Evolutionary conservation across 2,797 vertebrate species (phyloP).

Genomic region (Phaenicophaeus curvirostris): DNA sequence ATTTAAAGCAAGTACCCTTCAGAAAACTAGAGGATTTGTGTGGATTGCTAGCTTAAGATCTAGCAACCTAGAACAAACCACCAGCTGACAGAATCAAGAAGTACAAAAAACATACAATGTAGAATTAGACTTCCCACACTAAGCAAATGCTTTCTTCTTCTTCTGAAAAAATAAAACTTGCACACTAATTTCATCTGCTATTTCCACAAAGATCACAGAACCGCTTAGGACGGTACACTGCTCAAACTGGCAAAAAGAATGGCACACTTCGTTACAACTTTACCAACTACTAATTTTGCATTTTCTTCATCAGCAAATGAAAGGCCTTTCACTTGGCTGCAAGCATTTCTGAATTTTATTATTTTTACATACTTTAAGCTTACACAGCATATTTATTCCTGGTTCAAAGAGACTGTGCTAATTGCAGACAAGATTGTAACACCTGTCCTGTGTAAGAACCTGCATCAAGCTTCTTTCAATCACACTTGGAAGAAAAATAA

Average conservation of each 20-base stretch:
- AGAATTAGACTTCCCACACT: neutral
- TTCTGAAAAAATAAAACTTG: neutral
- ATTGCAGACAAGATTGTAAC: conserved; percentile 32
- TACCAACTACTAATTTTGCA: neutral
- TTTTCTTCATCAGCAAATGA: conserved; percentile 41
- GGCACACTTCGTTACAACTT: neutral
- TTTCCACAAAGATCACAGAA: neutral
- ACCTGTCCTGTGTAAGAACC: neutral
- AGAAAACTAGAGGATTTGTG: neutral
- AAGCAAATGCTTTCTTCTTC: neutral
- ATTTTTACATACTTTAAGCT: conserved; percentile 43
- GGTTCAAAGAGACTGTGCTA: conserved; percentile 43
- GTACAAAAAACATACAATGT: neutral
- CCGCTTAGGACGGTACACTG: neutral
- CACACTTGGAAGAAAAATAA: conserved; percentile 36
- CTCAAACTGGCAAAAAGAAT: neutral
- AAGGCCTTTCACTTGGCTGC: conserved; percentile 46
- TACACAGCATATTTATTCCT: conserved; percentile 36
- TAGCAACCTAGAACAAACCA: neutral
- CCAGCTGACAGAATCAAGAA: neutral
- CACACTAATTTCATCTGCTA: neutral
- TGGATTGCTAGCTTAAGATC: neutral
- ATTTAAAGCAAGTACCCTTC: neutral
- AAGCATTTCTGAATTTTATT: conserved; percentile 24
- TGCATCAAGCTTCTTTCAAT: conserved; percentile 8